These are phyloP conservation scores for Andrena marginata DNA, from an alignment of 2,888 invertebrate genomes.

Conservation along the genomic window DNA sequence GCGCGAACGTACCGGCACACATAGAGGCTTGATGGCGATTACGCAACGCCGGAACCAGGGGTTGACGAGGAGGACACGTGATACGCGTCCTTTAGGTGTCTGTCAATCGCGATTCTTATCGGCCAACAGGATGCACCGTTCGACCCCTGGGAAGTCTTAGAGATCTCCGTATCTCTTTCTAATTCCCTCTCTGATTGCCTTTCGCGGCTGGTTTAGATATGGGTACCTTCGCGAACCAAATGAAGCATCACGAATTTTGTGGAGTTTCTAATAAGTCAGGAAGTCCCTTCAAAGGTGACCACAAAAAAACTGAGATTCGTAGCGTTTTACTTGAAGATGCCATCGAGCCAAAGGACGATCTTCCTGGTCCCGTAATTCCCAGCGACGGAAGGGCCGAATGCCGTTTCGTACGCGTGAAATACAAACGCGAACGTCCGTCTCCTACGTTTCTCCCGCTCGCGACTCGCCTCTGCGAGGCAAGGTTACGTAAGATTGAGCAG, in stretches of 20 bases:
- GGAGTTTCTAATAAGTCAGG: no score
- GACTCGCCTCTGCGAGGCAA: slow-evolving; percentile 52
- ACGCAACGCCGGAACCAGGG: slow-evolving; percentile 61
- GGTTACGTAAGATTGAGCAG: slow-evolving; percentile 72
- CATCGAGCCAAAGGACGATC: not conserved
- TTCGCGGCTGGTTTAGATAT: not conserved
- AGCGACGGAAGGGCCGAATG: not conserved
- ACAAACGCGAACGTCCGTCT: slow-evolving; percentile 37
- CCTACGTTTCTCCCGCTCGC: slow-evolving; percentile 37
- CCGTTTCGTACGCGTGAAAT: slow-evolving; percentile 32
- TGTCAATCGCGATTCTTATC: slow-evolving; percentile 13
- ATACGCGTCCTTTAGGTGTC: slow-evolving; percentile 13
- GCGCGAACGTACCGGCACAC: slow-evolving; percentile 47
- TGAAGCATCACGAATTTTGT: no score
- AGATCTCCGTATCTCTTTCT: not conserved
- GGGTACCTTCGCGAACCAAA: no score
- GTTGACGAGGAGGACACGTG: slow-evolving; percentile 41
- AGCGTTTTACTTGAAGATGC: not conserved
- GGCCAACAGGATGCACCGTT: not conserved
- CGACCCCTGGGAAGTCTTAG: not conserved
- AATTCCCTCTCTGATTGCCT: not conserved
- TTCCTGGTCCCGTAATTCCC: slow-evolving; percentile 17
- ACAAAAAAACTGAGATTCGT: not conserved
- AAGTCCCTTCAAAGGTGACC: no score
- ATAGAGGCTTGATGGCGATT: slow-evolving; percentile 60